A percentile compares a stretch with the other conserved stretches of the same genome.
These are phyloP conservation scores for Cerceris ruficornis DNA, from an alignment of 2,888 invertebrate species.

Conservation along the genomic window DNA sequence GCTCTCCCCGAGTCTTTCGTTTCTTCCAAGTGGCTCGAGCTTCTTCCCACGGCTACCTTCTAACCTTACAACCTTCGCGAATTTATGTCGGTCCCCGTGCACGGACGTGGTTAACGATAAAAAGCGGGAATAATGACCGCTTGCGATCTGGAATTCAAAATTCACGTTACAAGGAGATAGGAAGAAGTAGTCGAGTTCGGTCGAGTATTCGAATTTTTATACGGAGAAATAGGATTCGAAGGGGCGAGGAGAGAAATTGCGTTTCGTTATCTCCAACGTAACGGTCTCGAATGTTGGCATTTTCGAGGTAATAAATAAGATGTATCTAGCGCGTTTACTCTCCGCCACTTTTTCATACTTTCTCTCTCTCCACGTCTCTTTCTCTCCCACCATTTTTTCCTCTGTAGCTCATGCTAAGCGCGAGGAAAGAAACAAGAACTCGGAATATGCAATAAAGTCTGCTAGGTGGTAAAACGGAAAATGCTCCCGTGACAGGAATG, in stretches of 20 bases:
- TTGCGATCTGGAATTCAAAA: neutral
- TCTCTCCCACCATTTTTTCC: neutral
- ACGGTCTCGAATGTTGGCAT: slow-evolving; percentile 1
- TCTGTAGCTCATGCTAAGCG: slow-evolving; percentile 3
- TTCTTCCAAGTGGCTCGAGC: slow-evolving; percentile 33
- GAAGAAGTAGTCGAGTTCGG: neutral
- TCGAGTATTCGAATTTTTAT: neutral
- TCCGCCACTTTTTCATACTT: neutral
- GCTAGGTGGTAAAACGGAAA: slow-evolving; percentile 48
- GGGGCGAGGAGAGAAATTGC: neutral
- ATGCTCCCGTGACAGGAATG: slow-evolving; percentile 59
- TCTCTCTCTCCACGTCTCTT: neutral
- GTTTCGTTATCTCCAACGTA: slow-evolving; percentile 3
- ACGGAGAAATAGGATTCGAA: neutral
- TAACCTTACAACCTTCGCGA: neutral
- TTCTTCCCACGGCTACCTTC: slow-evolving; percentile 22
- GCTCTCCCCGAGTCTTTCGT: neutral
- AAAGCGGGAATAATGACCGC: slow-evolving; percentile 14
- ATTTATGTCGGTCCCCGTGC: slow-evolving; percentile 16
- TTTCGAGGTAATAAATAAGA: slow-evolving; percentile 20
- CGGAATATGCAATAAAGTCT: slow-evolving; percentile 64
- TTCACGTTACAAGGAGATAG: slow-evolving; percentile 3
- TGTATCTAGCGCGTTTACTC: neutral
- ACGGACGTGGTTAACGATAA: neutral
- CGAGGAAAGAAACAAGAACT: slow-evolving; percentile 36